Evolutionary conservation across 1,140 invertebrate genomes (phyloP), one percentile per base, ranked within the genome.

Genomic region (Venturia canescens): DNA sequence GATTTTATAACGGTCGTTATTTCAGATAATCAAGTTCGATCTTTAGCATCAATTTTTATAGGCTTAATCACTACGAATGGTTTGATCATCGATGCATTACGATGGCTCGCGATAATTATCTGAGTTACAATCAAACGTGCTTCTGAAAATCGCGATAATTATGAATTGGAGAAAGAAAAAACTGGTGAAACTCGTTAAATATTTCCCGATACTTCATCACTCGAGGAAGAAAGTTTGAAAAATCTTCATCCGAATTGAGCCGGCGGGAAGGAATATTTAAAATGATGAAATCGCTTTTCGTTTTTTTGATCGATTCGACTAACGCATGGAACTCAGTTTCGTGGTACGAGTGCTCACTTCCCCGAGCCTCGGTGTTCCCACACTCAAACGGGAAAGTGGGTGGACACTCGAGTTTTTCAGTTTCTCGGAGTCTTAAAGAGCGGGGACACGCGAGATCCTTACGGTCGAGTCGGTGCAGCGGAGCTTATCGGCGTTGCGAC

Each of bases 401-500:
- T 63, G 60, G 60, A 26, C 15, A 13, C n/a, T 63, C 23, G 13
- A 7, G 3, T 63, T 63, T 63, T 63, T 63, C n/a, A n/a, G n/a
- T n/a, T 63, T 63, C 27, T 63, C 23, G 27, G 3, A 13, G 27
- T 63, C 60, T n/a, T 26, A 27, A n/a, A 23, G 23, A 26, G 23
- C 6, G 11, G 9, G 60, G 3, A 63, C 60, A 63, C 60, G 60
- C 60, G 60, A 63, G 60, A 26, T 63, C 60, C 60, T 63, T 13
- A 26, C 60, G 60, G 60, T 23, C 60, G 23, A 63, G 60, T 26
- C 60, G 60, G 60, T 63, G 60, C 60, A 63, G 23, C 23, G 15
- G 23, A 63, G 60, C 60, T 63, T 63, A 63, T 63, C 60, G 60
- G 60, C 60, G 27, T 63, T 63, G 60, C 60, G 60, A n/a, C 60